These are phyloP conservation scores for Phylloscopus whistleri DNA, from an alignment of 2,113 vertebrate species.

Conservation along the genomic window DNA sequence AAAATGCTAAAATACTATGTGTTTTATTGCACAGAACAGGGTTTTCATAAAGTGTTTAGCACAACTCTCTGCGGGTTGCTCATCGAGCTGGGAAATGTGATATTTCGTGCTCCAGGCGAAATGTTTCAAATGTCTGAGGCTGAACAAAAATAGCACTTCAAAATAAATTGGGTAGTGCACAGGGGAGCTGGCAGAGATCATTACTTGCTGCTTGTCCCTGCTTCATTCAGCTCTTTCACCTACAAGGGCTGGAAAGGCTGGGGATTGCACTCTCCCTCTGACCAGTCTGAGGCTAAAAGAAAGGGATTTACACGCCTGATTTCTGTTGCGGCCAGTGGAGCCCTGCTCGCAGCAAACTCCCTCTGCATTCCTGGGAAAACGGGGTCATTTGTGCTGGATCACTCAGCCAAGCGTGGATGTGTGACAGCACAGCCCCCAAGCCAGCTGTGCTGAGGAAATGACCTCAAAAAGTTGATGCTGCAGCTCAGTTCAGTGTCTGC, in stretches of 20 bases:
- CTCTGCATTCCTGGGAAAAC: conserved; percentile 34
- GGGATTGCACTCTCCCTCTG: background rate
- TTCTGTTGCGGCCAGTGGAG: background rate
- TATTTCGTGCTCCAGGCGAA: background rate
- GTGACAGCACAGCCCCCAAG: background rate
- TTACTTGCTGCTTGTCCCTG: background rate
- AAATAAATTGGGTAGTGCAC: background rate
- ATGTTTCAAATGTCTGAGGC: background rate
- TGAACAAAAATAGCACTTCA: conserved; percentile 2
- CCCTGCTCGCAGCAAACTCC: background rate
- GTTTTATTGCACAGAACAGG: background rate
- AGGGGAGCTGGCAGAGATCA: background rate
- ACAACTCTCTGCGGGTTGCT: background rate
- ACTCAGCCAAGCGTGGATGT: background rate
- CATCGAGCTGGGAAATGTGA: background rate
- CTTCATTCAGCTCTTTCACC: background rate
- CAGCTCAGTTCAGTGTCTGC: background rate
- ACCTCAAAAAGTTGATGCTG: background rate
- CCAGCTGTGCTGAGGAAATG: background rate
- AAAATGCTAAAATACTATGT: rapidly evolving
- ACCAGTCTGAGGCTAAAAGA: background rate
- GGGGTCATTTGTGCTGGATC: background rate
- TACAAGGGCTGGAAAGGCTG: background rate
- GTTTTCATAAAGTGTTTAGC: background rate
- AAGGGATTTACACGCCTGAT: background rate